phyloP scores from a whole-genome alignment of 2,888 invertebrate genomes.

The Pyrrhia umbra region DNA sequence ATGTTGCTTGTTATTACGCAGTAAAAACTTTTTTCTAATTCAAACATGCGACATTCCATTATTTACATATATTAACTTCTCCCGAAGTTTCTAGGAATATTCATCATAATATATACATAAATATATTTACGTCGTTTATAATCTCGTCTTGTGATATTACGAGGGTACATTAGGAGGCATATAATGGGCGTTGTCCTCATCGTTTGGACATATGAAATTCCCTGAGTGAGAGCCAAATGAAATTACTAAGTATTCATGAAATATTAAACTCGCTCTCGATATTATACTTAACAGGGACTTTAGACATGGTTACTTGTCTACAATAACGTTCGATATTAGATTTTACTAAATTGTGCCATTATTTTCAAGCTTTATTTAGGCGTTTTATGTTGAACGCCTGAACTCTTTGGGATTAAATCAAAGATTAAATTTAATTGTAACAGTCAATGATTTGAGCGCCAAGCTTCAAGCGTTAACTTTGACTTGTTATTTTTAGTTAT shows the following conservation, averaged over 20 bases:
- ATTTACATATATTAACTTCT: constrained; percentile 31
- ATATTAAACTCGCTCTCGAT: constrained; percentile 54
- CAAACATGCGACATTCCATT: constrained; percentile 26
- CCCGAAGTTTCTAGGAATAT: constrained; percentile 11
- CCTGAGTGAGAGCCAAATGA: constrained; percentile 54
- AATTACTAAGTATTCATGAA: constrained; percentile 63
- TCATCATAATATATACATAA: constrained; percentile 18
- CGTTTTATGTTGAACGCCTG: not conserved
- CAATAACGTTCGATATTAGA: not conserved
- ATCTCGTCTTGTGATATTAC: constrained; percentile 45
- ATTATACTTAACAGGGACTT: constrained; percentile 36
- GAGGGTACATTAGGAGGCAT: constrained; percentile 48
- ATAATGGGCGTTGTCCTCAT: constrained; percentile 35
- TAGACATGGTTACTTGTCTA: constrained; percentile 28
- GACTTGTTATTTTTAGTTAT: not conserved
- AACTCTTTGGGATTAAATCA: not conserved
- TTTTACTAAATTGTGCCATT: not conserved
- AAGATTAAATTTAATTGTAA: not conserved
- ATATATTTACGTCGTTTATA: constrained; percentile 30
- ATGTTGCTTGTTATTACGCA: constrained; percentile 19
- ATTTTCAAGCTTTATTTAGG: not conserved
- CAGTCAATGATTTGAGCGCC: no score
- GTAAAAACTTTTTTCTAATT: constrained; percentile 33
- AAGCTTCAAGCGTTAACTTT: not conserved
- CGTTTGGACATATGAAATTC: constrained; percentile 60